Evolutionary conservation across 2,113 vertebrate genomes (phyloP).

Genomic region (Nannospalax galili): DNA sequence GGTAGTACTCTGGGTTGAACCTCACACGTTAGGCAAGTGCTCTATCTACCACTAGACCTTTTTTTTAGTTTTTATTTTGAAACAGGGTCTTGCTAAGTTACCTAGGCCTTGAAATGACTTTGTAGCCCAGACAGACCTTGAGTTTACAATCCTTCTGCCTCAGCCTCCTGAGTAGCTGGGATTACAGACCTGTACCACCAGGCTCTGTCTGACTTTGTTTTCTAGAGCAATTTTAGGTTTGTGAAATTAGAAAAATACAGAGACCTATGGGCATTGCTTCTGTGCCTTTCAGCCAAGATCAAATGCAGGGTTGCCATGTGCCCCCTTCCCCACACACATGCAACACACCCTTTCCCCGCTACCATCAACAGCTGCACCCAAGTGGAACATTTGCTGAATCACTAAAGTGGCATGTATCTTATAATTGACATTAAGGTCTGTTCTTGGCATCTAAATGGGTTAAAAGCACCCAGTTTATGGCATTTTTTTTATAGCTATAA

Average conservation of each 20-base stretch:
- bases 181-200: neutral
- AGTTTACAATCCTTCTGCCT: neutral
- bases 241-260: neutral
- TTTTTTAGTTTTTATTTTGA: neutral
- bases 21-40: neutral
- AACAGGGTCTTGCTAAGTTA: neutral
- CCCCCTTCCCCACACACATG: no score
- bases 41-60: neutral
- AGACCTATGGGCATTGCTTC: neutral
- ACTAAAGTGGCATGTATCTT: neutral
- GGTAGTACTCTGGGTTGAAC: neutral
- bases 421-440: neutral
- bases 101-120: neutral
- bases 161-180: neutral
- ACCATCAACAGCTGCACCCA: neutral
- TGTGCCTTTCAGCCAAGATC: neutral
- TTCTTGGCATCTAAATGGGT: neutral
- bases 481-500: neutral
- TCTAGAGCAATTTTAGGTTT: neutral
- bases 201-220: neutral
- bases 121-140: no score
- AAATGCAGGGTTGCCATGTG: neutral
- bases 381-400: neutral
- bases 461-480: neutral
- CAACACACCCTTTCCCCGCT: neutral